These are phyloP conservation scores for Tragelaphus buxtoni DNA, from an alignment of 2,113 vertebrate species.

Conservation along the genomic window DNA sequence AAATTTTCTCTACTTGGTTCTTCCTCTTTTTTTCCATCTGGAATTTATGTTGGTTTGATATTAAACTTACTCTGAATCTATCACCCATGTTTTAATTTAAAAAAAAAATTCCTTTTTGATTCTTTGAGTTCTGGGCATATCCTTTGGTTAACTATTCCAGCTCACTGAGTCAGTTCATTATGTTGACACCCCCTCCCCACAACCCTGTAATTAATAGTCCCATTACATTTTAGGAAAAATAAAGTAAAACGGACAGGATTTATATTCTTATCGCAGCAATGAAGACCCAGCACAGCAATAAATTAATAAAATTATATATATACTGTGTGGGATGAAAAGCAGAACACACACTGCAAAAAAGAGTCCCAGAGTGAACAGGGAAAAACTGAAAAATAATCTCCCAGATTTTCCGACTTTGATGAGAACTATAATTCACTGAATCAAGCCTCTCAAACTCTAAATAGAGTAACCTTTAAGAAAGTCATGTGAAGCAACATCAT, in stretches of 20 bases:
- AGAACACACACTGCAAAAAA: neutral
- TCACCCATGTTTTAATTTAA: neutral
- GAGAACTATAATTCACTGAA: neutral
- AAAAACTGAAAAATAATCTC: neutral
- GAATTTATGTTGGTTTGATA: neutral
- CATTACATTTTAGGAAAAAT: neutral
- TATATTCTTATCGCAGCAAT: neutral
- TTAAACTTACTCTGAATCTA: neutral
- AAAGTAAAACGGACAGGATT: neutral
- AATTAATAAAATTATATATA: neutral
- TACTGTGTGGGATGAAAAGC: neutral
- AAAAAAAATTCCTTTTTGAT: neutral
- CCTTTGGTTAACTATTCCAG: neutral
- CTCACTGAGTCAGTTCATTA: neutral
- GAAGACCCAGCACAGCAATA: neutral
- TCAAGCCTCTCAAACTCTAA: neutral
- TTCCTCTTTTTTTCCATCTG: neutral
- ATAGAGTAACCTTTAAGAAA: neutral
- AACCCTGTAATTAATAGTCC: neutral
- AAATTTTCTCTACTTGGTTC: neutral
- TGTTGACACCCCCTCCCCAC: neutral
- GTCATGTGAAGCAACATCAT: neutral
- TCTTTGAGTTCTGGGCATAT: neutral
- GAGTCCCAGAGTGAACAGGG: neutral
- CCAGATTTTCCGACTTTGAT: neutral